Conservation (phyloP, 2,797 vertebrate genomes). For the Lagocephalus sceleratus region DNA sequence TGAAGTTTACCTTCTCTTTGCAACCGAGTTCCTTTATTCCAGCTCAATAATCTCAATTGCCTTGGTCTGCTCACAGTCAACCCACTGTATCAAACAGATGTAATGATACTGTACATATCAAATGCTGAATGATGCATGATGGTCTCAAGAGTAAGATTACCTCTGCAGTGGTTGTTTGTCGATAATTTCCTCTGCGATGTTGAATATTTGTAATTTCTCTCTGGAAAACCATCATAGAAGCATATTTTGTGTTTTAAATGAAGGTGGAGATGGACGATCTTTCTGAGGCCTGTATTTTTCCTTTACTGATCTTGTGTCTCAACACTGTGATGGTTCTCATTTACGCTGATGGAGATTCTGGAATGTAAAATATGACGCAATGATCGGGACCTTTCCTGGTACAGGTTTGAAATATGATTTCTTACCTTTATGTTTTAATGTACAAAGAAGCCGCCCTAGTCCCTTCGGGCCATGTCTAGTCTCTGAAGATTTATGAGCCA, state of each 20-base stretch:
- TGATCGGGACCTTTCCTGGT: too few relatives aligned
- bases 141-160: conserved; percentile 40
- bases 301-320: conserved; percentile 52
- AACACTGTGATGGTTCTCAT: conserved; percentile 58
- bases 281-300: conserved; percentile 9
- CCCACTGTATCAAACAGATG: conserved; percentile 31
- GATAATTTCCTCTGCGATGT: conserved; percentile 56
- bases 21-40: conserved; percentile 38
- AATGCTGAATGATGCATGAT: conserved; percentile 34
- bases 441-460: too few relatives aligned
- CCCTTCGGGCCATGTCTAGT: conserved; percentile 2
- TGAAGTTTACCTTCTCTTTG: conserved; percentile 47
- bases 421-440: too few relatives aligned
- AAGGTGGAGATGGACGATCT: conserved; percentile 42
- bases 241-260: conserved; percentile 51
- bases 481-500: conserved; percentile 63
- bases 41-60: conserved; percentile 54
- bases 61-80: conserved; percentile 49
- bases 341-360: conserved; percentile 55
- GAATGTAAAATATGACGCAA: conserved; percentile 9
- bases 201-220: conserved; percentile 34
- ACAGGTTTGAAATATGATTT: too few relatives aligned
- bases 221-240: conserved; percentile 57
- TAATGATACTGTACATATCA: conserved; percentile 39
- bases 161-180: conserved; percentile 52